phyloP scores from a whole-genome alignment of 2,797 vertebrate genomes.

The Anabacerthia variegaticeps region DNA sequence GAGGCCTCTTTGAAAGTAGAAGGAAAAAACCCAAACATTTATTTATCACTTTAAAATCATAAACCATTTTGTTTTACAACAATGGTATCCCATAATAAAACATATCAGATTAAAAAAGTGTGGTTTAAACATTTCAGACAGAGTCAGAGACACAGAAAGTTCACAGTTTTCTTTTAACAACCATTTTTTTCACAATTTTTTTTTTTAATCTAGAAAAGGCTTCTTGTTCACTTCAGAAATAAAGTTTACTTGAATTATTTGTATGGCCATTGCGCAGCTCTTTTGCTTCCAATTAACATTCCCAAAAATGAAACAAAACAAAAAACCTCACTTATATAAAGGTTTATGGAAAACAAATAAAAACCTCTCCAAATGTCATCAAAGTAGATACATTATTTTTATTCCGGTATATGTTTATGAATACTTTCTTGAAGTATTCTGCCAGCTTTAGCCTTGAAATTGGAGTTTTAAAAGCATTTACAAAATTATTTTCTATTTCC shows the following conservation, averaged over 20 bases:
- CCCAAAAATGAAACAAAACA: constrained; percentile 6
- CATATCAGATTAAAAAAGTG: background rate
- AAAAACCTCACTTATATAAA: background rate
- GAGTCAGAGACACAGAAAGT: background rate
- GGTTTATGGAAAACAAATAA: constrained; percentile 28
- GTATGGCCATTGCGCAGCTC: background rate
- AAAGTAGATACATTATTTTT: background rate
- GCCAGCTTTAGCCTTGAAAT: background rate
- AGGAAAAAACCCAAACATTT: background rate
- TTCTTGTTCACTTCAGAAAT: background rate
- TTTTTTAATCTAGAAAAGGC: background rate
- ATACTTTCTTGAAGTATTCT: background rate
- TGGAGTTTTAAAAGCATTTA: background rate
- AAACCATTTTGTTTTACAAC: background rate
- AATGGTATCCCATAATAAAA: background rate
- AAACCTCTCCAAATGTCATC: background rate
- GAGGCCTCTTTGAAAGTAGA: background rate
- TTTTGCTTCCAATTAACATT: constrained; percentile 34
- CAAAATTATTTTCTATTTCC: background rate
- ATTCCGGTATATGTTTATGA: background rate
- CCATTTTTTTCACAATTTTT: background rate
- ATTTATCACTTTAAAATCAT: background rate
- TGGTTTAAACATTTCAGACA: background rate
- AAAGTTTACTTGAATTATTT: background rate
- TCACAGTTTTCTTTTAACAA: background rate